Percentiles rank a stretch among this genome's conserved stretches.
Conservation (phyloP, 2,888 invertebrate genomes). For the Xanthostigma xanthostigma region DNA sequence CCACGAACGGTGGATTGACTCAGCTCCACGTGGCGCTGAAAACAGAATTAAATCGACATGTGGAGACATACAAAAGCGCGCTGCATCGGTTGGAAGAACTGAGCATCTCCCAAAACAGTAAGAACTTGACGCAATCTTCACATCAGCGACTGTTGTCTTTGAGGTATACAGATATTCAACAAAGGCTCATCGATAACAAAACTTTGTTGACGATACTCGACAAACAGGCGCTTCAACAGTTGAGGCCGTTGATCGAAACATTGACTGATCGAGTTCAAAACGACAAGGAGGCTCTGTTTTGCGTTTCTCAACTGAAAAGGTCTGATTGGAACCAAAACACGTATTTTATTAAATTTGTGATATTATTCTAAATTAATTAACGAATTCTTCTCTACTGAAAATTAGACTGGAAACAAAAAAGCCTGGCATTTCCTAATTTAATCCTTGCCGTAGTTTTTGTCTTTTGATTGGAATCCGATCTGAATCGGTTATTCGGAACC, state of each 20-base stretch:
- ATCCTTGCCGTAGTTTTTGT: too few relatives aligned
- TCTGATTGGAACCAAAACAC: constrained; percentile 8
- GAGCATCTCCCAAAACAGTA: constrained; percentile 33
- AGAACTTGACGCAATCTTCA: constrained; percentile 62
- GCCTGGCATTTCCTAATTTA: too few relatives aligned
- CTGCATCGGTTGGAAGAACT: constrained; percentile 72
- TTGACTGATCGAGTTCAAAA: constrained; percentile 71
- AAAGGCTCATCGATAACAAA: constrained; percentile 82
- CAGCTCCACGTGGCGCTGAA: constrained; percentile 72
- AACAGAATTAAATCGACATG: constrained; percentile 66
- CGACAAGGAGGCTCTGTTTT: constrained; percentile 75
- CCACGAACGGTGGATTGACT: constrained; percentile 42
- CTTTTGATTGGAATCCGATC: too few relatives aligned
- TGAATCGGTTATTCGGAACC: too few relatives aligned
- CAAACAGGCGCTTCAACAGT: constrained; percentile 64
- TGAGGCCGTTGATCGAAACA: constrained; percentile 48
- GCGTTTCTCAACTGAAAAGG: constrained; percentile 49
- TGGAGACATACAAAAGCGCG: constrained; percentile 75
- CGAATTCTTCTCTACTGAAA: background rate
- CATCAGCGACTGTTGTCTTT: constrained; percentile 80
- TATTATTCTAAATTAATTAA: background rate
- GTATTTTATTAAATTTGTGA: background rate
- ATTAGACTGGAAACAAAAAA: too few relatives aligned
- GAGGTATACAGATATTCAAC: constrained; percentile 73
- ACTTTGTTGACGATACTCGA: constrained; percentile 72